Conservation (phyloP, 2,888 invertebrate genomes). For the Schrankia costaestrigalis region DNA sequence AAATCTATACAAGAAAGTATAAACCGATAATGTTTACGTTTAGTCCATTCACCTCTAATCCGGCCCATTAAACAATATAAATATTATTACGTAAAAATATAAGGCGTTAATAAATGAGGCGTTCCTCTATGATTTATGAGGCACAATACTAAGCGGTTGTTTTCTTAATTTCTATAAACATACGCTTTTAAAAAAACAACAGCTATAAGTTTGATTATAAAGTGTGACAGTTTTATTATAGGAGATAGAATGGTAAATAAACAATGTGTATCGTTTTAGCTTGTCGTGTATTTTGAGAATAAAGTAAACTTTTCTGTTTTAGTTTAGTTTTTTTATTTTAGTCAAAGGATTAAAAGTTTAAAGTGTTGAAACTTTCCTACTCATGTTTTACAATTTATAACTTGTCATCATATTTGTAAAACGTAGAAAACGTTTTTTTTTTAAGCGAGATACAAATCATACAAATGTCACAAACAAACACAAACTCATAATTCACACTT, state of each 20-base stretch:
- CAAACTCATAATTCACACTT: no score
- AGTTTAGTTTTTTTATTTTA: no score
- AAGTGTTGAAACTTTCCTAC: no score
- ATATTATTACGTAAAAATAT: slow-evolving; percentile 15
- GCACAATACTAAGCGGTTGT: no score
- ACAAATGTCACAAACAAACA: no score
- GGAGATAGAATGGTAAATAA: slow-evolving; percentile 20
- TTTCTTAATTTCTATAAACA: slow-evolving; percentile 22
- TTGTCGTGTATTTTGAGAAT: no score
- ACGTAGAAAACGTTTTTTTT: no score
- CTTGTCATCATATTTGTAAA: no score
- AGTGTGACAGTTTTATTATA: slow-evolving; percentile 30
- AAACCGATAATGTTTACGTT: slow-evolving; percentile 14
- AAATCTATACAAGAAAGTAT: slow-evolving; percentile 18
- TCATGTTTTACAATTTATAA: no score
- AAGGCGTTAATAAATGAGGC: slow-evolving; percentile 12
- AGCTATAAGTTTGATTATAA: slow-evolving; percentile 20
- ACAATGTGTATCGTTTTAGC: slow-evolving; percentile 14
- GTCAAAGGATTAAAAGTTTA: no score
- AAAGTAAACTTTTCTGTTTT: no score
- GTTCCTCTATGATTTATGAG: slow-evolving; percentile 12
- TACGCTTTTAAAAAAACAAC: slow-evolving; percentile 25
- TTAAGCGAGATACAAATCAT: no score
- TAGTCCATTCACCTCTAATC: slow-evolving; percentile 11
- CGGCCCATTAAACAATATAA: slow-evolving; percentile 19